Evolutionary conservation across 1,140 invertebrate species (phyloP).

Genomic region (Chironomus tepperi): DNA sequence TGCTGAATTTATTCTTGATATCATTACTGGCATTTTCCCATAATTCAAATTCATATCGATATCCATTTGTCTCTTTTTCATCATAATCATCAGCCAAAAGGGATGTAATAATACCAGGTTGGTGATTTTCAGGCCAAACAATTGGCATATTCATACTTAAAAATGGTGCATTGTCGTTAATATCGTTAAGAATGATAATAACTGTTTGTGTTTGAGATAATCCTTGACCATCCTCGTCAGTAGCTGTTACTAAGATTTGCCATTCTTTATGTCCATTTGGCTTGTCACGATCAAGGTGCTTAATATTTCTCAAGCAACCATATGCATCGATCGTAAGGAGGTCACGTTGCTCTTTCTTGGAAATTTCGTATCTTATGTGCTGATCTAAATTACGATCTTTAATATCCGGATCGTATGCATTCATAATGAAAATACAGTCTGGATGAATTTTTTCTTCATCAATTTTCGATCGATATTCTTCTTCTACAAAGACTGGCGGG

Average conservation of each 20-base stretch:
- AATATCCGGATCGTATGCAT: conserved; percentile 79
- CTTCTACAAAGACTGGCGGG: conserved; percentile 59
- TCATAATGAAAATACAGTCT: conserved; percentile 55
- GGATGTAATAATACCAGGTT: conserved; percentile 55
- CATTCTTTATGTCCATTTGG: conserved; percentile 72
- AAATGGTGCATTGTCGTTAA: conserved; percentile 85
- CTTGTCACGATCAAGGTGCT: conserved; percentile 76
- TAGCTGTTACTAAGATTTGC: conserved; percentile 74
- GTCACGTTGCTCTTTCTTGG: conserved; percentile 58
- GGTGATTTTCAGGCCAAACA: conserved; percentile 72
- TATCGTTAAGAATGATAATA: conserved; percentile 66
- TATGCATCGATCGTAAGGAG: conserved; percentile 59
- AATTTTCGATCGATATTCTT: conserved; percentile 57
- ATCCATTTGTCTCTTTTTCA: conserved; percentile 68
- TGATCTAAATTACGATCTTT: conserved; percentile 61
- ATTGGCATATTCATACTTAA: conserved; percentile 69
- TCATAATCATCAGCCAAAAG: conserved; percentile 69
- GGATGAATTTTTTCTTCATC: conserved; percentile 55
- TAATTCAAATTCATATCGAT: conserved; percentile 67
- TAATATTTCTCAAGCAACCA: conserved; percentile 66
- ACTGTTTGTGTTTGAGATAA: conserved; percentile 56
- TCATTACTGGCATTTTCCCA: conserved; percentile 55
- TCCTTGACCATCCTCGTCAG: conserved; percentile 65
- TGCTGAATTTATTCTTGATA: conserved; percentile 61
- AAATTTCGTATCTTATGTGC: conserved; percentile 65